Base-by-base conservation (phyloP, 2,888 invertebrate species). In the Apamea sordens region DNA sequence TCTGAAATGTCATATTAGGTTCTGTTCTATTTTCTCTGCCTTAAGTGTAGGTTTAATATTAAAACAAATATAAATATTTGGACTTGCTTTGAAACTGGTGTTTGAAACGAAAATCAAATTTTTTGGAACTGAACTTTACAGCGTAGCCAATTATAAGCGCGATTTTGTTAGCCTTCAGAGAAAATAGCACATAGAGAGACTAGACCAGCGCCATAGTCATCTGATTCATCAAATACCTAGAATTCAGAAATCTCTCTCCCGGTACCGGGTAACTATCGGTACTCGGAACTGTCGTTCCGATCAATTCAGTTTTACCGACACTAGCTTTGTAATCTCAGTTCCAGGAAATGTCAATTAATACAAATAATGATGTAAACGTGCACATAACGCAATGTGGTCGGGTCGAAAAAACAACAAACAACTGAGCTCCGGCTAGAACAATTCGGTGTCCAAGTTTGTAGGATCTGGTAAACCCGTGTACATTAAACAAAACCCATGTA, bases 391-490 rank as follows among this genome's bases (percentile, higher is more conserved):
- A 64, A 80, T 50, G 7, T 65, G 24, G 24, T 41, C 61, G 50
- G 69, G 15, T 50, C 21, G 21, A 50, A 56, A 28, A 56, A 80
- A 84, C 64, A 64, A 70, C 56, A 77, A 83, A 78, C 80, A 78
- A 78, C 53, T 6, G 32, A 61, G 61, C 63, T 61, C 44, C 53
- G 28, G 36, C 1, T 61, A 36, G 28, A 79, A 68, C 59, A 73
- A 74, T 73, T 79, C 65, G 24, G 24, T 76, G 65, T 63, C 67
- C 87, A 87, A 76, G 71, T 84, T 83, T 61, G 18, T 73, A 79
- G 68, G 68, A 78, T 69, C 59, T 56, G 84, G 76, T 69, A 75
- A 78, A 72, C 84, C 79, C 79, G 28, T 76, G 76, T 85, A 83
- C 53, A 85, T 78, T 78, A 74, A 64, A 64, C n/a, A 36, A 76